Conservation (phyloP, 1,140 invertebrate genomes). For the Scylla paramamosain region DNA sequence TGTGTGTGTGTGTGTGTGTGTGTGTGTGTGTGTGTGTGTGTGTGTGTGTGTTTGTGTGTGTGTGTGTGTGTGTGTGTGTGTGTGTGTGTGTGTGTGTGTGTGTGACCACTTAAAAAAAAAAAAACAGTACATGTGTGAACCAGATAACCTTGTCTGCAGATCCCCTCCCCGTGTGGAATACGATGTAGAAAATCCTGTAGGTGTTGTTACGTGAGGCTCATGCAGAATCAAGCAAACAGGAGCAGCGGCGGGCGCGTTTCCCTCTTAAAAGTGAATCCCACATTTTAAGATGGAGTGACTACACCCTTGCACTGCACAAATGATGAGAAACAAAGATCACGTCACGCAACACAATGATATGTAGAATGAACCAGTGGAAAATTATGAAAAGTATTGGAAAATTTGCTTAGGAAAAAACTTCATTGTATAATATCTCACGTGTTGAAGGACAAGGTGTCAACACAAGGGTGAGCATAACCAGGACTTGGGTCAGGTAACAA, state of each 20-base stretch:
- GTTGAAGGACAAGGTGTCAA: background rate
- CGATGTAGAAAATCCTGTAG: background rate
- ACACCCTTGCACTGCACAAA: background rate
- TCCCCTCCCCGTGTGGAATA: too few species aligned
- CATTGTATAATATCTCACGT: background rate
- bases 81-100: constrained; percentile 26
- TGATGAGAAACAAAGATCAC: background rate
- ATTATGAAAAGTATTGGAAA: background rate
- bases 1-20: background rate
- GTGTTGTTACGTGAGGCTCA: background rate
- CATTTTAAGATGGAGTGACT: background rate
- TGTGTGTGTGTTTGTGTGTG: background rate
- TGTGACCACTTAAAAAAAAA: background rate
- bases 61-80: constrained; percentile 26
- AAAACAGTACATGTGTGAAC: too few species aligned
- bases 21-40: too few species aligned
- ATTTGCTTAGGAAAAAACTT: background rate
- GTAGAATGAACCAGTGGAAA: background rate
- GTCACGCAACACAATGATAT: background rate
- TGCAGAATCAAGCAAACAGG: background rate
- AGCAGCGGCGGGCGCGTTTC: background rate
- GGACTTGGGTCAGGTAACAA: constrained; percentile 33
- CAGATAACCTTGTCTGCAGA: too few species aligned
- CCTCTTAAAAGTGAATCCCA: background rate
- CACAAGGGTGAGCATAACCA: constrained; percentile 14